Evolutionary conservation across 1,140 invertebrate species (phyloP).

Genomic region (Cydia splendana): DNA sequence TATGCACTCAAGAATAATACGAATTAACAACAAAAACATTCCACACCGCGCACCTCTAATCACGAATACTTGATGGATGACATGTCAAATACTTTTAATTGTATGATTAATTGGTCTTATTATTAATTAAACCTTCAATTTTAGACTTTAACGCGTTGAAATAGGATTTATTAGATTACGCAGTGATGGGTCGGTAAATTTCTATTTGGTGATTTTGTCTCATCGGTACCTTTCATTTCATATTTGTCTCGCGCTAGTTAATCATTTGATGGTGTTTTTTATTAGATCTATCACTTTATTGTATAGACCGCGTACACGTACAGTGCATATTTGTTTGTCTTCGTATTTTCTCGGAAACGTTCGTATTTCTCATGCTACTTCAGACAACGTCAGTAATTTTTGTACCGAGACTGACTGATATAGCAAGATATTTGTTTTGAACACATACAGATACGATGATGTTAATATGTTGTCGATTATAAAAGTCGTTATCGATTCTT

Average conservation of each 20-base stretch:
- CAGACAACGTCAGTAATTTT: too few species aligned
- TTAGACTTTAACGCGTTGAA: background rate
- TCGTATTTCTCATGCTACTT: too few species aligned
- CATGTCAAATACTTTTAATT: constrained; percentile 50
- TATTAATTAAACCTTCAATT: background rate
- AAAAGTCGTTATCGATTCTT: too few species aligned
- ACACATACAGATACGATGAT: too few species aligned
- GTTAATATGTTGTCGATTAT: too few species aligned
- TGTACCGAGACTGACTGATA: too few species aligned
- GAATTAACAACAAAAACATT: constrained; percentile 29
- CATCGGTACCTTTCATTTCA: constrained; percentile 4
- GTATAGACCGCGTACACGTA: background rate
- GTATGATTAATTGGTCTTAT: constrained; percentile 47
- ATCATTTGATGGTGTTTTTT: background rate
- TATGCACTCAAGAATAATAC: constrained; percentile 20
- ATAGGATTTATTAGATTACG: background rate
- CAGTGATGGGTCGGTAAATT: background rate
- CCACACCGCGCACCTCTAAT: constrained; percentile 13
- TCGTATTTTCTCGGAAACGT: too few species aligned
- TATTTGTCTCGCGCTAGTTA: background rate
- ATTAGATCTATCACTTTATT: background rate
- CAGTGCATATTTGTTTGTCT: too few species aligned
- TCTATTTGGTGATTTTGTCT: constrained; percentile 7
- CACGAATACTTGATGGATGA: constrained; percentile 44
- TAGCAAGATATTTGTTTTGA: too few species aligned